Base-by-base conservation (phyloP, 2,888 invertebrate species). In the Sphaerophoria taeniata region DNA sequence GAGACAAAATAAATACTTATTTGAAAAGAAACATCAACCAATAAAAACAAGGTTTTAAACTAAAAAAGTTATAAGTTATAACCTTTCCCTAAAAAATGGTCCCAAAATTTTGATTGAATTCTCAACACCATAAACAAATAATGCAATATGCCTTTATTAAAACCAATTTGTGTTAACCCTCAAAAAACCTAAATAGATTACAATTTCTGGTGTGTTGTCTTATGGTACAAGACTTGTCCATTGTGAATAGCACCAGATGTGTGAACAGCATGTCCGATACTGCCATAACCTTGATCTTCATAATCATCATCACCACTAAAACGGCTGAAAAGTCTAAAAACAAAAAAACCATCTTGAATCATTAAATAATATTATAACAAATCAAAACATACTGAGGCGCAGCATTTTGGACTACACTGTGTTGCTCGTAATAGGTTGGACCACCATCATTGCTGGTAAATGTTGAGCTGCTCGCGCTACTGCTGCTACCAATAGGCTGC, bases 211-310 rank as follows among this genome's bases (percentile, higher is more conserved):
- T 56, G 56, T 31, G 56, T 82, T 3, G 24, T 43, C 4, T 61
- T 45, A 0, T 86, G 58, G n/a, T 82, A 78, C 11, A 75, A 14
- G 0, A 86, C 67, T 14, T 71, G 65, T 11, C 89, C 89, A 33
- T 75, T 49, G 1, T 87, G 43, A 63, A 88, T 87, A 6, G 87
- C 58, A 43, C 88, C 88, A n/a, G 75, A 56, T 12, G 88, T 87
- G 34, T 85, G 87, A 9, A 87, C 67, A 56, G 87, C 77, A 43
- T 88, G 82, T 47, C 88, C 88, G 33, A 63, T 71, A 51, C n/a
- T 1, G 0, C 11, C 55, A 6, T 63, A 47, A 7, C 47, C 39
- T 51, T 45, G 24, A 7, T 53, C 39, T 51, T 45, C 39, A 11
- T 33, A 33, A 14, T 70, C 56, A 56, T 70, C 45, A 49, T 53